phyloP scores from a whole-genome alignment of 1,140 invertebrate genomes.

The Streblospio benedicti region DNA sequence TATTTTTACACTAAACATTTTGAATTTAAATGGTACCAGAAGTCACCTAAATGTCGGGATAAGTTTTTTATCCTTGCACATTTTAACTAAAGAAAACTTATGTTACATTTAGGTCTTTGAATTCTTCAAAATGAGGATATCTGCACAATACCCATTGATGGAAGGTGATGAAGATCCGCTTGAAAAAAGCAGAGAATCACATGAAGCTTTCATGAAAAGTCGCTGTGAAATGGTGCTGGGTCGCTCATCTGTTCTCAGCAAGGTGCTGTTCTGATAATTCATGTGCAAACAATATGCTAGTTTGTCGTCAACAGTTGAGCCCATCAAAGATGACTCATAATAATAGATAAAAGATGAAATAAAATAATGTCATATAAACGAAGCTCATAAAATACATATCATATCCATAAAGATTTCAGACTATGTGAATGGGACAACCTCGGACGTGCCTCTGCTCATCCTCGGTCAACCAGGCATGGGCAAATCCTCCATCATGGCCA shows the following conservation, averaged over 20 bases:
- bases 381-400: too few relatives aligned
- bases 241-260: slow-evolving; percentile 6
- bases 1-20: too few relatives aligned
- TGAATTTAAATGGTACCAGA: too few relatives aligned
- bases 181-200: not conserved
- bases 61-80: too few relatives aligned
- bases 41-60: too few relatives aligned
- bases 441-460: slow-evolving; percentile 13
- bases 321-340: too few relatives aligned
- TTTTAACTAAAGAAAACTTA: too few relatives aligned
- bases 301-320: too few relatives aligned
- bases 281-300: too few relatives aligned
- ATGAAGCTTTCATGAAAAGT: slow-evolving; percentile 20
- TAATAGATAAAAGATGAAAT: too few relatives aligned
- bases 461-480: slow-evolving; percentile 16
- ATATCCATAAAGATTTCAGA: slow-evolving; percentile 14
- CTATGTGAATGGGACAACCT: not conserved
- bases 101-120: slow-evolving; percentile 13
- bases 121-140: slow-evolving; percentile 15
- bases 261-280: slow-evolving; percentile 3
- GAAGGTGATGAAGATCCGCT: slow-evolving; percentile 1
- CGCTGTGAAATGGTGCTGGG: slow-evolving; percentile 13
- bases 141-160: slow-evolving; percentile 7
- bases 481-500: slow-evolving; percentile 19
- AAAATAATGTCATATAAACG: too few relatives aligned